phyloP scores from a whole-genome alignment of 2,113 vertebrate species.

The rat (Rattus norvegicus) region DNA sequence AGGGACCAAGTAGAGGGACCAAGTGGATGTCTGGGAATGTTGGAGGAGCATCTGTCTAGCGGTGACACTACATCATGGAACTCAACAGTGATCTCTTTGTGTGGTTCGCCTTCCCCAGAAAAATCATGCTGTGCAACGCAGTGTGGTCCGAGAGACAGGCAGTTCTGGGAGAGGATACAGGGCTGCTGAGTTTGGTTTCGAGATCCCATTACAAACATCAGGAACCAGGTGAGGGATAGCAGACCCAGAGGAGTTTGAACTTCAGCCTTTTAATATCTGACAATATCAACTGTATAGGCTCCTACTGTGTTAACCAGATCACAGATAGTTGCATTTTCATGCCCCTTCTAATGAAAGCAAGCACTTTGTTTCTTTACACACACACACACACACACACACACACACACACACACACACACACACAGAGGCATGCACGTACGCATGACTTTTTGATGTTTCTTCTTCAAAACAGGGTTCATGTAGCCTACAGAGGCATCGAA shows the following conservation, averaged over 20 bases:
- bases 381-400: neutral
- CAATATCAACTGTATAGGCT: neutral
- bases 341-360: constrained; percentile 22
- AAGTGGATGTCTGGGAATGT: neutral
- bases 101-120: neutral
- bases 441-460: neutral
- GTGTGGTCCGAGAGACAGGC: neutral
- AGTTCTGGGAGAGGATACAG: neutral
- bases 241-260: neutral
- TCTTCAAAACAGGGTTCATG: neutral
- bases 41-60: neutral
- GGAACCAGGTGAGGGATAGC: neutral
- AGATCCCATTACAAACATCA: neutral
- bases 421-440: neutral
- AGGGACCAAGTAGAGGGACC: neutral
- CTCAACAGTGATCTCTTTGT: neutral
- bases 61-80: neutral
- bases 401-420: neutral
- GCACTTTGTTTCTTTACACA: neutral
- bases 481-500: neutral
- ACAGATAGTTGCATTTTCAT: neutral
- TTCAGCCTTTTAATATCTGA: neutral
- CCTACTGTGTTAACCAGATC: neutral
- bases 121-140: neutral
- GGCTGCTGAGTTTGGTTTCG: neutral